These are phyloP conservation scores for Scaptomyza cyrtandrae DNA, from an alignment of 2,888 invertebrate species.

Conservation along the genomic window DNA sequence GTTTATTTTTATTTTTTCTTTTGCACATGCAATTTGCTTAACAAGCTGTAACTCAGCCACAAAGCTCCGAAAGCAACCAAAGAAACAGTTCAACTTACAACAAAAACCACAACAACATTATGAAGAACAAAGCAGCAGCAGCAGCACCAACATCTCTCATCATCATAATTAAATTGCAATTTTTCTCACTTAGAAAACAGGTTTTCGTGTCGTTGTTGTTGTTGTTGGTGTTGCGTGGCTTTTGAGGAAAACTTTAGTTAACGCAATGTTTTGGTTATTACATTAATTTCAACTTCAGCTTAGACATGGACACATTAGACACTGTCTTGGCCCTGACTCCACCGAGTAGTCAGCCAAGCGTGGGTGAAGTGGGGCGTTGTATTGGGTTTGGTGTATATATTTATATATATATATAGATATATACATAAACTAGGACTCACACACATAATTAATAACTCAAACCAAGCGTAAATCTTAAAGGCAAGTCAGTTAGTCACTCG, in stretches of 20 bases:
- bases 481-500: slow-evolving; percentile 1
- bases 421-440: not conserved
- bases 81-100: not conserved
- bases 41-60: slow-evolving; percentile 20
- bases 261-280: slow-evolving; percentile 55
- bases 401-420: no score
- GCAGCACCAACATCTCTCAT: slow-evolving; percentile 37
- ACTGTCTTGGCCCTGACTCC: slow-evolving; percentile 31
- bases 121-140: not conserved
- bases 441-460: slow-evolving; percentile 81
- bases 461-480: slow-evolving; percentile 76
- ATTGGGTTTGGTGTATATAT: not conserved
- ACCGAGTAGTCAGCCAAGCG: slow-evolving; percentile 41
- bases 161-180: slow-evolving; percentile 78
- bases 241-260: slow-evolving; percentile 31
- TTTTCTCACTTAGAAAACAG: slow-evolving; percentile 70
- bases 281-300: slow-evolving; percentile 60
- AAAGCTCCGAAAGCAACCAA: not conserved
- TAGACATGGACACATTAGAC: slow-evolving; percentile 54
- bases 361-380: slow-evolving; percentile 17
- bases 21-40: slow-evolving; percentile 28
- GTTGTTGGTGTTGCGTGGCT: slow-evolving; percentile 22
- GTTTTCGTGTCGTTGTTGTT: not conserved
- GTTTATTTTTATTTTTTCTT: not conserved
- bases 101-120: slow-evolving; percentile 3